Conservation (phyloP, 1,140 invertebrate species). For the Camponotus vicinus region DNA sequence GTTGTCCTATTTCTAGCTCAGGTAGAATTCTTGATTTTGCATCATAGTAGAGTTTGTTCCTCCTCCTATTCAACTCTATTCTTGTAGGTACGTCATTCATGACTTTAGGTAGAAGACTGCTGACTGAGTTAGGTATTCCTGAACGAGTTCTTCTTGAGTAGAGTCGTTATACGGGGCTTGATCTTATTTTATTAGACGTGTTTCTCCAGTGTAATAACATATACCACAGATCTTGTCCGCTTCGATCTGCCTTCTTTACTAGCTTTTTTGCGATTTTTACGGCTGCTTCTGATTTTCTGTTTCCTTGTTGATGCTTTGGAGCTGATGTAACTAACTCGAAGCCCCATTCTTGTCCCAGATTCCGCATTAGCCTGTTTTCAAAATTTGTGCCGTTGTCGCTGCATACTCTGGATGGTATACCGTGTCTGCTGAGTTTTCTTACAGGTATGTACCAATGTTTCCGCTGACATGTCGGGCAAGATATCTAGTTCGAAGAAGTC, state of each 20-base stretch:
- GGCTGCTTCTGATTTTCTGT: neutral
- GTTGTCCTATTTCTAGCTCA: neutral
- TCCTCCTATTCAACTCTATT: neutral
- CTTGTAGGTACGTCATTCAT: neutral
- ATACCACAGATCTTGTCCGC: neutral
- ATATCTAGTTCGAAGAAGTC: neutral
- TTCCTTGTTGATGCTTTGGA: neutral
- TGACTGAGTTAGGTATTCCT: neutral
- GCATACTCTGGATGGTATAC: neutral
- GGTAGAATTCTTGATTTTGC: neutral
- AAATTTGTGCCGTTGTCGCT: slow-evolving; percentile 6
- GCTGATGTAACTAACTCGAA: slow-evolving; percentile 1
- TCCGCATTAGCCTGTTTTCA: neutral
- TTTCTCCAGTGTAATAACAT: neutral
- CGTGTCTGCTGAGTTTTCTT: neutral
- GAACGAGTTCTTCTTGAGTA: neutral
- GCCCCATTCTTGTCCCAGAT: neutral
- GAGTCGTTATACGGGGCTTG: neutral
- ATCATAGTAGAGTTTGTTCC: neutral
- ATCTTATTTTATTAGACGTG: neutral
- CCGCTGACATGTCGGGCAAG: neutral
- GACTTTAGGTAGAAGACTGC: neutral
- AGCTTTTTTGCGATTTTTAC: slow-evolving; percentile 2
- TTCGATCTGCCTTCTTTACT: neutral
- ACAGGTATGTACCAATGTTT: neutral